phyloP scores from a whole-genome alignment of 2,888 invertebrate genomes.

The Morinoia aosen region DNA sequence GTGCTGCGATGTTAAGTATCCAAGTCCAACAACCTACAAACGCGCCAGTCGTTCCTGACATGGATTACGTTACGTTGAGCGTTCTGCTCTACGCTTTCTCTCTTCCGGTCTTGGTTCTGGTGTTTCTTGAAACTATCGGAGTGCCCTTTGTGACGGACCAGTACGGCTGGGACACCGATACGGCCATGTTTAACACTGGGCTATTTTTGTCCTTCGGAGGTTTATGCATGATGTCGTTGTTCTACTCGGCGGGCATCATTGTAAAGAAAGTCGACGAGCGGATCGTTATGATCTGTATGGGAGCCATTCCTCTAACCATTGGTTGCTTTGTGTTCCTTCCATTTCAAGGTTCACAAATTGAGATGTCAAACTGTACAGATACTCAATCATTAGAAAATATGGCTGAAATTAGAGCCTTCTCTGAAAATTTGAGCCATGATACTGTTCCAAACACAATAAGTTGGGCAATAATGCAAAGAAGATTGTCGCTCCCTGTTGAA shows the following conservation, averaged over 20 bases:
- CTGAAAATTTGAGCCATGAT: background rate
- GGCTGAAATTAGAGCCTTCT: background rate
- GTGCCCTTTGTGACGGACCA: slow-evolving; percentile 90
- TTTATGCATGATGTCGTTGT: slow-evolving; percentile 82
- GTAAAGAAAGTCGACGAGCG: slow-evolving; percentile 81
- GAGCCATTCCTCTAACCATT: slow-evolving; percentile 84
- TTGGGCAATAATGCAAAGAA: background rate
- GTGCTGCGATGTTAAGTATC: background rate
- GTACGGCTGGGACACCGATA: slow-evolving; percentile 85
- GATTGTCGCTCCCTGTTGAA: background rate
- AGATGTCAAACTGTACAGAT: slow-evolving; percentile 48
- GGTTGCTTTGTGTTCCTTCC: slow-evolving; percentile 84
- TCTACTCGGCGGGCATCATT: slow-evolving; percentile 78
- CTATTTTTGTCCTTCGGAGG: slow-evolving; percentile 85
- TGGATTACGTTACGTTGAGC: slow-evolving; percentile 36
- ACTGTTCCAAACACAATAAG: background rate
- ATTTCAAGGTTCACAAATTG: background rate
- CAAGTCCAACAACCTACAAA: background rate
- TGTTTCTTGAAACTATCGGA: slow-evolving; percentile 53
- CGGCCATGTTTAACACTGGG: slow-evolving; percentile 86
- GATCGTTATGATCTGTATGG: slow-evolving; percentile 83
- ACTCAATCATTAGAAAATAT: background rate
- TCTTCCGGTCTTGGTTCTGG: slow-evolving; percentile 44
- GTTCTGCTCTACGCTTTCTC: slow-evolving; percentile 51
- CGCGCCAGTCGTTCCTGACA: background rate